phyloP scores from a whole-genome alignment of 2,888 invertebrate species.

The Zaprionus lineosus region DNA sequence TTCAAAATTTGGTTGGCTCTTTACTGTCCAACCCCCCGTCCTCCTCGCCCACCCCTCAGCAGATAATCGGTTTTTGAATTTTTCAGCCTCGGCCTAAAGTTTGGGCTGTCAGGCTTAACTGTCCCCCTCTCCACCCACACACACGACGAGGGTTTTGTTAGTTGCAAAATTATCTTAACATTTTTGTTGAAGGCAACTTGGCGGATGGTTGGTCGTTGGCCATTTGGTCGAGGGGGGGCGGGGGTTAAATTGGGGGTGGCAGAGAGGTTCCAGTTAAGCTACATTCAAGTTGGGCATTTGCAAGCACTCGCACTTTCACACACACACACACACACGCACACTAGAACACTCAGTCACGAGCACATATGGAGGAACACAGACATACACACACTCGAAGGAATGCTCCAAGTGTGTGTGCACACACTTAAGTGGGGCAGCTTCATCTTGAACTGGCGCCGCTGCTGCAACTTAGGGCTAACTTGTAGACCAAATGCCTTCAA shows the following conservation, averaged over 20 bases:
- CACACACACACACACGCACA: not conserved
- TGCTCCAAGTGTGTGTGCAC: constrained; percentile 26
- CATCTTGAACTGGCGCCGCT: constrained; percentile 60
- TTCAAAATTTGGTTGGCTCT: no score
- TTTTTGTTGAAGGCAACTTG: no score
- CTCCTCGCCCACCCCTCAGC: no score
- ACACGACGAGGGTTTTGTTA: no score
- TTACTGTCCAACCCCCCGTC: no score
- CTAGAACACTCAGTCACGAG: not conserved
- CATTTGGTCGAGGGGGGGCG: constrained; percentile 40
- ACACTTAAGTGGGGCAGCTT: constrained; percentile 71
- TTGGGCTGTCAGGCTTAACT: no score
- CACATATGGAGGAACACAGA: not conserved
- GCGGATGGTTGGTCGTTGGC: no score
- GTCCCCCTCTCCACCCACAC: no score
- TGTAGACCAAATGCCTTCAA: constrained; percentile 51
- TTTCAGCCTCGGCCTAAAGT: no score
- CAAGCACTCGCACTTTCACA: constrained; percentile 13
- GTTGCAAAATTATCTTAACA: constrained; percentile 16
- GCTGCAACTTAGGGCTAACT: constrained; percentile 63
- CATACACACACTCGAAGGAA: constrained; percentile 11
- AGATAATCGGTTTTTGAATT: no score
- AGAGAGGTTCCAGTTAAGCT: constrained; percentile 49
- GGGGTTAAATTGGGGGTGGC: no score
- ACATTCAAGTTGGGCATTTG: constrained; percentile 60